Conservation (phyloP, 2,888 invertebrate genomes). For the Drosophila barbarae region DNA sequence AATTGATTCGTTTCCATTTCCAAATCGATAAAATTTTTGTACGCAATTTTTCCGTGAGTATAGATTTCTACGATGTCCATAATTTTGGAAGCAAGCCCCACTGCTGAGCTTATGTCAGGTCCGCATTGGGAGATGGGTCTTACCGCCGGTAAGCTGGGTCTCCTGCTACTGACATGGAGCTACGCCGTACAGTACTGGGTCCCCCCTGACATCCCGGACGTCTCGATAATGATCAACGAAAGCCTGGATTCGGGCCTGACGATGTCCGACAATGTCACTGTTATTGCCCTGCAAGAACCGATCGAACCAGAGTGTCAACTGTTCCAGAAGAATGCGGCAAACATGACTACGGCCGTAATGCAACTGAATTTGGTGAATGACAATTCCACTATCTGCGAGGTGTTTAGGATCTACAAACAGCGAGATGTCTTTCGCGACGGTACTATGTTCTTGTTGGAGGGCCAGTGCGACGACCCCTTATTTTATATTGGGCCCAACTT, state of each 20-base stretch:
- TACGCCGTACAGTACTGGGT: accelerated
- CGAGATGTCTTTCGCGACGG: background rate
- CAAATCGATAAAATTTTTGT: background rate
- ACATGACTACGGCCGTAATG: background rate
- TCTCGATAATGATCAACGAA: background rate
- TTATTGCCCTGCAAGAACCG: background rate
- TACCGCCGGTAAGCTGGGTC: background rate
- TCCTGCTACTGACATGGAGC: background rate
- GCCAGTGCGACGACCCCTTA: background rate
- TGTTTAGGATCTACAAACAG: background rate
- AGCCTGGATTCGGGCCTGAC: background rate
- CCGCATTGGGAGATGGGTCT: background rate
- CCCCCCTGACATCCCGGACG: background rate
- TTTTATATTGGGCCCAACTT: background rate
- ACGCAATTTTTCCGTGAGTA: background rate
- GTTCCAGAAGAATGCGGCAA: background rate
- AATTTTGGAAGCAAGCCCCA: background rate
- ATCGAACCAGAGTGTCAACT: background rate
- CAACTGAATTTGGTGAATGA: background rate
- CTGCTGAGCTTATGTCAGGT: background rate
- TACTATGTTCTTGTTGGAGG: background rate
- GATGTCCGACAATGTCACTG: background rate
- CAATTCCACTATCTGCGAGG: no score
- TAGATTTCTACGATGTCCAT: background rate
- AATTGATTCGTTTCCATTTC: background rate